Percentiles rank a stretch among this genome's conserved stretches.
These are phyloP conservation scores for Acridotheres tristis DNA, from an alignment of 2,797 vertebrate genomes.

Conservation along the genomic window DNA sequence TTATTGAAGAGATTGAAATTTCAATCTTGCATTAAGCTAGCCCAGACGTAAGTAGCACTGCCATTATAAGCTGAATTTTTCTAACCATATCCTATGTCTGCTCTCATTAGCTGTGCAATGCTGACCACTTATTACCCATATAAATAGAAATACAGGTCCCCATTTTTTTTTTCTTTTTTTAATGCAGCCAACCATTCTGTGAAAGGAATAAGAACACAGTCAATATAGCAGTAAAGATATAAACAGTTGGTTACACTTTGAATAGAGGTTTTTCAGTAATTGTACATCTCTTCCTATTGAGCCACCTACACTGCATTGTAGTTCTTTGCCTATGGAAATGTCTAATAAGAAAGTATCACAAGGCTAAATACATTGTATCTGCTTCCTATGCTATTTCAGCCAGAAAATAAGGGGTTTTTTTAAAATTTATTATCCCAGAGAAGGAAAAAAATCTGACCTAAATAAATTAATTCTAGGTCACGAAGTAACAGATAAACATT, in stretches of 20 bases:
- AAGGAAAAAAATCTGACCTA: not conserved
- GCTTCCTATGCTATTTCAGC: not conserved
- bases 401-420: fast-evolving
- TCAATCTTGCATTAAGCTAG: not conserved
- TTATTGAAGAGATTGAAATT: not conserved
- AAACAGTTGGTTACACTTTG: not conserved
- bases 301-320: not conserved
- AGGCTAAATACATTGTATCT: not conserved
- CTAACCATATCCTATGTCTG: fast-evolving
- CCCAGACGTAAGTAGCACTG: not conserved
- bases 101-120: not conserved
- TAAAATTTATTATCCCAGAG: not conserved
- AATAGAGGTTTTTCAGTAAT: not conserved
- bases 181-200: not conserved
- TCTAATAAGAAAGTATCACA: not conserved
- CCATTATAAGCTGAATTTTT: not conserved
- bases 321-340: not conserved
- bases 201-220: not conserved
- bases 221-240: not conserved
- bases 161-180: not conserved
- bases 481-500: not conserved
- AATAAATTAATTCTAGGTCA: not conserved
- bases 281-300: not conserved
- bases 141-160: not conserved
- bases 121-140: not conserved